Conservation (phyloP, 2,113 vertebrate genomes). For the Piaya cayana region DNA sequence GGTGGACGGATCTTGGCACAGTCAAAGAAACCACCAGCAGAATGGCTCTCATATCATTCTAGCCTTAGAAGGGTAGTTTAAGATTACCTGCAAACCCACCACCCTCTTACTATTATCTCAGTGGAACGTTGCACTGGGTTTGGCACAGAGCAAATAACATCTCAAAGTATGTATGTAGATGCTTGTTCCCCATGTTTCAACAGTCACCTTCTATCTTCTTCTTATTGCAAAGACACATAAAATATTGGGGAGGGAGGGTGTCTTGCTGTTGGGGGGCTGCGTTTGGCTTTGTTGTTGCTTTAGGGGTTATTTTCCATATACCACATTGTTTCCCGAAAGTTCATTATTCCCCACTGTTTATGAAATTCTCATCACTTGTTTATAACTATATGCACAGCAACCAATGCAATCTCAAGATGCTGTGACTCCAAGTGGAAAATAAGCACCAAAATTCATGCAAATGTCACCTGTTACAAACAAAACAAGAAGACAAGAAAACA, state of each 20-base stretch:
- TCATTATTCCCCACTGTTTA: slow-evolving; percentile 2
- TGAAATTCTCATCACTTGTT: slow-evolving; percentile 13
- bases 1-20: neutral
- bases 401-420: neutral
- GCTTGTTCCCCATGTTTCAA: neutral
- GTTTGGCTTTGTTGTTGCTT: neutral
- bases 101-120: neutral
- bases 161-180: neutral
- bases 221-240: neutral
- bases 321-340: neutral
- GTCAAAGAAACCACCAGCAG: neutral
- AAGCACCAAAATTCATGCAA: neutral
- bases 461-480: neutral
- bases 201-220: neutral
- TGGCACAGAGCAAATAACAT: neutral
- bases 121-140: neutral
- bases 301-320: neutral
- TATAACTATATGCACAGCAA: slow-evolving; percentile 15
- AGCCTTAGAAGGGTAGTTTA: neutral
- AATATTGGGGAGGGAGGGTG: neutral
- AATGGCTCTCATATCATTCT: neutral
- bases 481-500: neutral
- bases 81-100: neutral
- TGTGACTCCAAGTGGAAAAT: slow-evolving; percentile 34
- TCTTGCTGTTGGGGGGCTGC: neutral